Percentiles rank a stretch among this genome's conserved stretches.
Conservation (phyloP, 2,888 invertebrate species). For the Iselma pallidipennis region DNA sequence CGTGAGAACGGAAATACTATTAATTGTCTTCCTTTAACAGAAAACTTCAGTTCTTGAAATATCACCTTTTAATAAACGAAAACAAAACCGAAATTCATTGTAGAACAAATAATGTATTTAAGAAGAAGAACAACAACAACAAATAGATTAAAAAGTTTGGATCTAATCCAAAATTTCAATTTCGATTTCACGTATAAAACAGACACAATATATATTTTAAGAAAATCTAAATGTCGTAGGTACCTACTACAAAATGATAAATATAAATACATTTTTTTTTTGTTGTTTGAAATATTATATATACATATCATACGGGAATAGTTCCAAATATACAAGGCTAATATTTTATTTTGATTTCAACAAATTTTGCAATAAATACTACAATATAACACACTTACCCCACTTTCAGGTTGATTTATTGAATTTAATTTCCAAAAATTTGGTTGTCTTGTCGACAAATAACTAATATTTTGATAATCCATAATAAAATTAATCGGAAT, state of each 20-base stretch:
- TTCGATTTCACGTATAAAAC: conserved; percentile 6
- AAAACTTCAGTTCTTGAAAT: conserved; percentile 2
- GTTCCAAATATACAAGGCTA: too few relatives aligned
- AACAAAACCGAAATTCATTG: not conserved
- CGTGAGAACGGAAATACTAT: conserved; percentile 8
- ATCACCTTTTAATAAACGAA: not conserved
- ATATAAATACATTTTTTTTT: too few relatives aligned
- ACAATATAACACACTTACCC: too few relatives aligned
- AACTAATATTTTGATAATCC: conserved; percentile 19
- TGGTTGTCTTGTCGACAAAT: conserved; percentile 2
- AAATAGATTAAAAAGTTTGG: not conserved
- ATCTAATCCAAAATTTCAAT: conserved; percentile 6
- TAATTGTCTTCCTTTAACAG: too few relatives aligned
- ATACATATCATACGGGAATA: not conserved
- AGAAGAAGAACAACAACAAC: not conserved
- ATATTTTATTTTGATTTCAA: too few relatives aligned
- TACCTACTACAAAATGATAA: too few relatives aligned
- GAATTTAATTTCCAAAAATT: conserved; percentile 16
- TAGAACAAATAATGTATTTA: not conserved
- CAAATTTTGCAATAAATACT: too few relatives aligned
- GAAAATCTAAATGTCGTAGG: not conserved
- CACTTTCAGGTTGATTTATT: conserved; percentile 34
- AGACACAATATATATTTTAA: conserved; percentile 3
- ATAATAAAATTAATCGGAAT: conserved; percentile 5
- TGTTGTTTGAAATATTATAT: not conserved